Percentiles rank a stretch among this genome's conserved stretches.
Evolutionary conservation across 2,888 invertebrate genomes (phyloP).

Genomic region (Beris chalybata): DNA sequence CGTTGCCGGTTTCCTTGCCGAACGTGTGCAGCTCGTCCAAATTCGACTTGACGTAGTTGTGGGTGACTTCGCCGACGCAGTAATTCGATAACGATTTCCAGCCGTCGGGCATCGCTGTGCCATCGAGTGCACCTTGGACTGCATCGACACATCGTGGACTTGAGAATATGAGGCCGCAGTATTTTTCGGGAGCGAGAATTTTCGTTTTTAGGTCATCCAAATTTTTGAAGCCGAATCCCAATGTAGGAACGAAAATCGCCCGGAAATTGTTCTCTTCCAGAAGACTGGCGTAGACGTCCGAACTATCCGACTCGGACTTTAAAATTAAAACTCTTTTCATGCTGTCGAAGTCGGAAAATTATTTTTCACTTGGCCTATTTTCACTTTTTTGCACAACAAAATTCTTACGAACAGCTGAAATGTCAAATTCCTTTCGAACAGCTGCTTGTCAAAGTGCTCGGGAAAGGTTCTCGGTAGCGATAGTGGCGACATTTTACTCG

Average conservation of each 20-base stretch:
- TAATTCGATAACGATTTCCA: conserved; percentile 59
- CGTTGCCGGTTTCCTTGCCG: conserved; percentile 62
- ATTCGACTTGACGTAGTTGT: conserved; percentile 55
- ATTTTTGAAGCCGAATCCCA: conserved; percentile 60
- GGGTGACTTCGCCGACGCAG: conserved; percentile 61
- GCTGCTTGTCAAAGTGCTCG: too few relatives aligned
- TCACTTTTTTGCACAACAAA: too few relatives aligned
- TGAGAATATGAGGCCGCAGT: conserved; percentile 60
- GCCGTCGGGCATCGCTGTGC: conserved; percentile 51
- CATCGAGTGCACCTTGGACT: conserved; percentile 54
- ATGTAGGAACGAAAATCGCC: conserved; percentile 58
- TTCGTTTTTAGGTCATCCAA: conserved; percentile 55
- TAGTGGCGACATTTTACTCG: too few relatives aligned
- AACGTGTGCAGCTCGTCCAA: conserved; percentile 57
- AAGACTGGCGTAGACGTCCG: conserved; percentile 57
- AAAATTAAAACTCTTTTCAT: conserved; percentile 51
- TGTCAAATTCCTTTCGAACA: too few relatives aligned
- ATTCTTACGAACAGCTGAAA: too few relatives aligned
- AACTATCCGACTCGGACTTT: conserved; percentile 55
- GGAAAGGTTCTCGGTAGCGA: too few relatives aligned
- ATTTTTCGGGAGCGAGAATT: conserved; percentile 56
- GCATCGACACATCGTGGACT: conserved; percentile 62
- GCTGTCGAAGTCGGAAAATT: background rate
- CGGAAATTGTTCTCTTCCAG: conserved; percentile 56
- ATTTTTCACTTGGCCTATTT: too few relatives aligned